Percentiles rank a stretch among this genome's conserved stretches.
phyloP scores from a whole-genome alignment of 2,888 invertebrate genomes.

The Imbricaverruca yamaguchii region DNA sequence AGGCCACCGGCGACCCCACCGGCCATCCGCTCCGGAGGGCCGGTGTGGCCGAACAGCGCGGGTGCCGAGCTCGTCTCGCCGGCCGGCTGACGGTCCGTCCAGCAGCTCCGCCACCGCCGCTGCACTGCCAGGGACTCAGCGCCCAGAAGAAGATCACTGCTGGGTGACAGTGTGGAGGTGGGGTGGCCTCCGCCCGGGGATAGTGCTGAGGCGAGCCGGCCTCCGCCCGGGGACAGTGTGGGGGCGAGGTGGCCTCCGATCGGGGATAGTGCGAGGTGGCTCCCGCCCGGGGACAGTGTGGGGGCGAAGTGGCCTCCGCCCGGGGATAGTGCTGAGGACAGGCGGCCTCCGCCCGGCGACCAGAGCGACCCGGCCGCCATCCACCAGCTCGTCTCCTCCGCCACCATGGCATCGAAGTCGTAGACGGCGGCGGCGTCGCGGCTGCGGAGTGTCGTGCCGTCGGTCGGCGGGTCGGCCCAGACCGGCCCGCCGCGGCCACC shows the following conservation, averaged over 20 bases:
- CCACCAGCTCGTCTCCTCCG: background rate
- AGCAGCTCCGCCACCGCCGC: background rate
- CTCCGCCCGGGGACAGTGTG: background rate
- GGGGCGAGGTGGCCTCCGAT: no score
- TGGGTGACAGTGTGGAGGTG: no score
- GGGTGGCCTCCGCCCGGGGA: no score
- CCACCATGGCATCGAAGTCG: background rate
- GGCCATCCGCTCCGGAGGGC: no score
- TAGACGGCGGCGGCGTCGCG: background rate
- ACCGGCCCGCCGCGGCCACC: constrained; percentile 14
- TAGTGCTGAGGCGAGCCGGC: no score
- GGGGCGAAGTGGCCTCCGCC: no score
- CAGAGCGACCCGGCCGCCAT: background rate
- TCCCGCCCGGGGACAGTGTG: no score
- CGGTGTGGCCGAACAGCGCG: no score
- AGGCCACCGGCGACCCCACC: no score
- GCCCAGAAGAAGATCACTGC: background rate
- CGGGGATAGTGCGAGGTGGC: no score
- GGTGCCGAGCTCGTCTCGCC: no score
- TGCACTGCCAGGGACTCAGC: background rate
- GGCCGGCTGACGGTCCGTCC: background rate
- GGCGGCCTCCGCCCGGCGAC: background rate
- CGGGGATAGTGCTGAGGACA: no score
- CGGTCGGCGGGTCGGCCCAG: background rate
- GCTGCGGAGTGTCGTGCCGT: background rate